These are phyloP conservation scores for Holcopasites calliopsidis DNA, from an alignment of 1,140 invertebrate genomes.

Conservation along the genomic window DNA sequence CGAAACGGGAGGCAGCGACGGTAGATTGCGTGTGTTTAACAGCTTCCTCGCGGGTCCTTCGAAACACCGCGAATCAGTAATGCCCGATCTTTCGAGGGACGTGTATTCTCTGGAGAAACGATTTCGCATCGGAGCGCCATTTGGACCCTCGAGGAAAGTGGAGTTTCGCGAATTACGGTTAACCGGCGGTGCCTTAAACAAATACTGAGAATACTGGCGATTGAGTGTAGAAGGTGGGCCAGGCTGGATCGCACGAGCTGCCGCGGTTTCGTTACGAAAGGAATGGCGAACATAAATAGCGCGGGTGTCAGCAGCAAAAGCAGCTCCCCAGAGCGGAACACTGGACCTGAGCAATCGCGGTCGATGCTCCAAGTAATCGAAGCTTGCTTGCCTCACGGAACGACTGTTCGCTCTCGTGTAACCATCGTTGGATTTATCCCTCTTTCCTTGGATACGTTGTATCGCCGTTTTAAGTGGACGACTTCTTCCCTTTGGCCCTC, in stretches of 20 bases:
- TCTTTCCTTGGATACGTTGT: not conserved
- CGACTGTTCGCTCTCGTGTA: not conserved
- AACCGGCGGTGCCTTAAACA: not conserved
- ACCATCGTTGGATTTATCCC: not conserved
- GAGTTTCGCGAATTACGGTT: no score
- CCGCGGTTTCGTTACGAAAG: not conserved
- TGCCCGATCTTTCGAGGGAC: no score
- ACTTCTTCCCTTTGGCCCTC: not conserved
- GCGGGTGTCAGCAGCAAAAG: slow-evolving; percentile 49
- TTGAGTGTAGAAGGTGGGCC: not conserved
- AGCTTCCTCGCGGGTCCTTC: not conserved
- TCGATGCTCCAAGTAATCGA: slow-evolving; percentile 47
- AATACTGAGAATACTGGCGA: not conserved
- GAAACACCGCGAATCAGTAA: no score
- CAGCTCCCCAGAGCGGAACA: slow-evolving; percentile 23
- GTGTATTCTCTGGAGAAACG: no score
- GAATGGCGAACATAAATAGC: slow-evolving; percentile 51
- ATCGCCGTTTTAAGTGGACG: not conserved
- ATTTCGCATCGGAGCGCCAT: no score
- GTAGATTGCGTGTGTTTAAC: not conserved
- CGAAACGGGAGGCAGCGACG: not conserved
- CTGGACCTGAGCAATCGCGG: slow-evolving; percentile 39
- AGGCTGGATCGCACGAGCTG: not conserved
- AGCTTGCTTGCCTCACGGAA: not conserved
- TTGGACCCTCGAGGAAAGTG: no score